Conservation (phyloP, 2,797 vertebrate genomes). For the Takifugu ocellatus region DNA sequence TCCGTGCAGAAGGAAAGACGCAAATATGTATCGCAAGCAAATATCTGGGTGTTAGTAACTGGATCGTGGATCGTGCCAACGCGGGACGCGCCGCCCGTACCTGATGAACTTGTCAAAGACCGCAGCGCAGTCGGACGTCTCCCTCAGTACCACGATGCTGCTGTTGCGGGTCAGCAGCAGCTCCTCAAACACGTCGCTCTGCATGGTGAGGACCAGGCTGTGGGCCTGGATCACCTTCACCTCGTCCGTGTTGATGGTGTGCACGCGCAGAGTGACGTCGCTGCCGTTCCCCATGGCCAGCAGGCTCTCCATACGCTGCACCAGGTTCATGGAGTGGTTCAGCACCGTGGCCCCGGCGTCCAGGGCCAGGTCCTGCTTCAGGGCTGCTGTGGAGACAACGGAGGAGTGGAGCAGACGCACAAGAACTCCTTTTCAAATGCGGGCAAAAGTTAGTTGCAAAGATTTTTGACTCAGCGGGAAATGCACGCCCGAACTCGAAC, state of each 20-base stretch:
- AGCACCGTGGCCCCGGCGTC: slow-evolving; percentile 79
- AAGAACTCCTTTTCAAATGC: not conserved
- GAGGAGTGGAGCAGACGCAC: not conserved
- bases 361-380: slow-evolving; percentile 76
- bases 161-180: slow-evolving; percentile 82
- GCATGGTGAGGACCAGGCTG: slow-evolving; percentile 87
- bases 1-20: slow-evolving; percentile 8
- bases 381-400: slow-evolving; percentile 64
- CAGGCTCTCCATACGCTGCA: slow-evolving; percentile 86
- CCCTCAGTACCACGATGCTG: slow-evolving; percentile 73
- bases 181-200: slow-evolving; percentile 86
- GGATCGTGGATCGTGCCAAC: not conserved
- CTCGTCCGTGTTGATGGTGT: slow-evolving; percentile 82
- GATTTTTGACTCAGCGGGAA: slow-evolving; percentile 17
- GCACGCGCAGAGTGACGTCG: slow-evolving; percentile 84
- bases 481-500: slow-evolving; percentile 1
- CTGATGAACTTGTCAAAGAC: slow-evolving; percentile 95
- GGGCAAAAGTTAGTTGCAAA: no score
- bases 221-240: slow-evolving; percentile 91
- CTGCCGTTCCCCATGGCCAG: slow-evolving; percentile 84
- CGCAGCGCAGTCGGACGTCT: slow-evolving; percentile 77
- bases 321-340: slow-evolving; percentile 88
- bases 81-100: slow-evolving; percentile 52
- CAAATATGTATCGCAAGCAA: slow-evolving; percentile 11
- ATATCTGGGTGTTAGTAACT: not conserved